A percentile compares a stretch with the other conserved stretches of the same genome.
Conservation (phyloP, 2,113 vertebrate genomes). For the Motacilla alba region DNA sequence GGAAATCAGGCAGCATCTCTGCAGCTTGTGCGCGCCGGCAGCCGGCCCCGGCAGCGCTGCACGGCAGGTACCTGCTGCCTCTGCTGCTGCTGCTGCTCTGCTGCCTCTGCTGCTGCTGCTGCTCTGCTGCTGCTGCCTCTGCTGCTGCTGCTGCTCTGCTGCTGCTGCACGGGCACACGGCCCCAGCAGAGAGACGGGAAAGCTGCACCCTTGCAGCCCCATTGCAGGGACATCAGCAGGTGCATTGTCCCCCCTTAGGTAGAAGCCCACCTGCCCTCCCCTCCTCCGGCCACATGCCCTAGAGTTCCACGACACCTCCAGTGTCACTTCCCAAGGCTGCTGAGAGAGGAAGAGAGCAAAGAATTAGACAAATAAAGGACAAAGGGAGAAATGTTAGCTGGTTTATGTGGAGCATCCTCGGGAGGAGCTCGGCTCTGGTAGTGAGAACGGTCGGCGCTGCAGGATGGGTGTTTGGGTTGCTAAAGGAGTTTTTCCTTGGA, state of each 20-base stretch:
- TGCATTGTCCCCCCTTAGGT: neutral
- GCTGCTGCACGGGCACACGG: neutral
- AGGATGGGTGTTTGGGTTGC: neutral
- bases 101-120: neutral
- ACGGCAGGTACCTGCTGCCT: neutral
- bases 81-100: neutral
- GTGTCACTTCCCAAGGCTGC: neutral
- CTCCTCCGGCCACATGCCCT: neutral
- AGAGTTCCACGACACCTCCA: neutral
- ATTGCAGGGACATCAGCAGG: neutral
- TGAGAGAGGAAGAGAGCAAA: neutral
- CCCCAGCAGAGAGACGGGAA: rapidly evolving
- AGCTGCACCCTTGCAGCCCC: neutral
- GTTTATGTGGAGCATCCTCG: neutral
- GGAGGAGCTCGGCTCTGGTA: rapidly evolving
- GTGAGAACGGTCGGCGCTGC: rapidly evolving
- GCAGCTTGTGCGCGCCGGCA: neutral
- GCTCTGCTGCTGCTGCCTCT: neutral
- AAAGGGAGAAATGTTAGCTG: neutral
- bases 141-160: neutral
- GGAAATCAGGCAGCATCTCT: constrained; percentile 58
- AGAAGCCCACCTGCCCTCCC: neutral
- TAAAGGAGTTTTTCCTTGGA: neutral
- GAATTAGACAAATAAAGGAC: neutral
- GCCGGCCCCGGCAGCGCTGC: neutral